These are phyloP conservation scores for Caenorhabditis remanei DNA, from an alignment of 1,140 invertebrate genomes.

Conservation along the genomic window DNA sequence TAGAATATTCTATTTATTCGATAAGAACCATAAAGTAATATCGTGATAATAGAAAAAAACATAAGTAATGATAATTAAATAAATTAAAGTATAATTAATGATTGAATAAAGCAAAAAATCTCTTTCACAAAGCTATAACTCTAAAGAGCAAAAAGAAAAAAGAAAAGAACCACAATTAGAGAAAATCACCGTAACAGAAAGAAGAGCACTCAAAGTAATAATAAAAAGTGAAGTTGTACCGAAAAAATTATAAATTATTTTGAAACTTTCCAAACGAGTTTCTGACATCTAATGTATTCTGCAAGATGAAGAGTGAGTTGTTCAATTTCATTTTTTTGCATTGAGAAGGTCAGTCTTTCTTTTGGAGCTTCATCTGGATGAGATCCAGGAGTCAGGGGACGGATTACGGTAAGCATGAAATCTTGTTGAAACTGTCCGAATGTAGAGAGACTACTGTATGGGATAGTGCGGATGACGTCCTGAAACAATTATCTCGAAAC, in stretches of 20 bases:
- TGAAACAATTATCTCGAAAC: conserved; percentile 50
- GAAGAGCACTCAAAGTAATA: conserved; percentile 38
- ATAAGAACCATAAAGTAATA: too few species aligned
- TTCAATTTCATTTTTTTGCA: conserved; percentile 69
- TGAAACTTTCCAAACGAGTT: conserved; percentile 72
- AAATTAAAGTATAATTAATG: neutral
- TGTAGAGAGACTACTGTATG: conserved; percentile 69
- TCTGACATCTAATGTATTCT: conserved; percentile 74
- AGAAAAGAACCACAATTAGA: neutral
- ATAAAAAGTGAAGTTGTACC: conserved; percentile 3
- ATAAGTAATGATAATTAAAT: too few species aligned
- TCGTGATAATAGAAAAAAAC: too few species aligned
- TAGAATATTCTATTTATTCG: too few species aligned
- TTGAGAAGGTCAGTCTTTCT: conserved; percentile 71
- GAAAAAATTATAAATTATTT: conserved; percentile 40
- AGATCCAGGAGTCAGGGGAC: conserved; percentile 64
- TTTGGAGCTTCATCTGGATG: conserved; percentile 71
- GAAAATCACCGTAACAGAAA: conserved; percentile 24
- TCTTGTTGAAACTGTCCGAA: conserved; percentile 72
- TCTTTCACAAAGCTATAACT: conserved; percentile 10
- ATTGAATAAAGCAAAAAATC: neutral
- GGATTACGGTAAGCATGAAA: conserved; percentile 71
- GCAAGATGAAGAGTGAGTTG: conserved; percentile 72
- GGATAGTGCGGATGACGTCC: conserved; percentile 69
- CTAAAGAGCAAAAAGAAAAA: neutral